A percentile compares a stretch with the other conserved stretches of the same genome.
These are phyloP conservation scores for Quadroppia sp. DNA, from an alignment of 2,888 invertebrate genomes.

Conservation along the genomic window DNA sequence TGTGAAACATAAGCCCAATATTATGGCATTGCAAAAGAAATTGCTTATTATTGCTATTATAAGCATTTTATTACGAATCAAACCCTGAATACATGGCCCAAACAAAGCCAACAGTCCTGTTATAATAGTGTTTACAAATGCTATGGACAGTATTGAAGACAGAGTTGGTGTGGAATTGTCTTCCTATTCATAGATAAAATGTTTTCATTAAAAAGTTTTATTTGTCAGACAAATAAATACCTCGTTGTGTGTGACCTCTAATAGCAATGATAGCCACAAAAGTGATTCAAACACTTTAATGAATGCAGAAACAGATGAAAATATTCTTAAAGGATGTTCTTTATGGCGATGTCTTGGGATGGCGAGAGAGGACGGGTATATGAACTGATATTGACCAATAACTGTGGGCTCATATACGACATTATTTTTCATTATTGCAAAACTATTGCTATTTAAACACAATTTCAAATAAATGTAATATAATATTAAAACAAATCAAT, in stretches of 20 bases:
- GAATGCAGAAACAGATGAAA: not conserved
- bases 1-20: not conserved
- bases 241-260: conserved; percentile 15
- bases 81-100: conserved; percentile 8
- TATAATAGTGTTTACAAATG: not conserved
- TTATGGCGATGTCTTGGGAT: not conserved
- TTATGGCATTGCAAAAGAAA: not conserved
- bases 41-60: not conserved
- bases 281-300: conserved; percentile 1
- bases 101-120: not conserved
- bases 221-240: not conserved
- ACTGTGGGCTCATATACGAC: not conserved
- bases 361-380: too few relatives aligned
- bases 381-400: not conserved
- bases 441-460: too few relatives aligned
- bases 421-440: not conserved
- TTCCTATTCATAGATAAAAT: not conserved
- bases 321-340: not conserved
- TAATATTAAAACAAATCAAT: too few relatives aligned
- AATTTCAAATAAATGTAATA: not conserved
- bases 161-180: not conserved
- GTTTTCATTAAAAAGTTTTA: too few relatives aligned
- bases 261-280: conserved; percentile 6
- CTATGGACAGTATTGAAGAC: not conserved
- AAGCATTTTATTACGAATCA: not conserved